Evolutionary conservation across 1,140 invertebrate genomes (phyloP), one percentile per base, ranked within the genome.

Genomic region (Watersipora subatra): DNA sequence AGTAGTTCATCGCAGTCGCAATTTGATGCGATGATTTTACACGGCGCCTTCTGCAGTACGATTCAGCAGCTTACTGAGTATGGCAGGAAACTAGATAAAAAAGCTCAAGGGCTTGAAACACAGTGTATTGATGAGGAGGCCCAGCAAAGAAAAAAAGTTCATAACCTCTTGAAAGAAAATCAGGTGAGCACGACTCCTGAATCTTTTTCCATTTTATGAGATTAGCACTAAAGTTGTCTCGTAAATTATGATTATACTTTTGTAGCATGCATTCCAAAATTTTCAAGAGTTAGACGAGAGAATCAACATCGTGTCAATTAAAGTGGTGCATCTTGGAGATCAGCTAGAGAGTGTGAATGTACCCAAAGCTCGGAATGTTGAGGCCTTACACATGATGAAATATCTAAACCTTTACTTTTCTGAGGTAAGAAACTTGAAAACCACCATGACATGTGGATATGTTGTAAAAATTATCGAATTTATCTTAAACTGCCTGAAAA

Each of bases 311-410:
- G 94, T 98, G 58, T 94, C 94, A 0, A 94, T 93, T 0, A 94
- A 97, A 82, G 95, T 98, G 20, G 86, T 98, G 61, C 93, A 98
- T 83, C 84, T 99, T 19, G 95, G 95, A 0, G 94, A 98, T 79
- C 95, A 98, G 74, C 80, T 99, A 28, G 94, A 97, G 78, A 94
- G 91, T 73, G 93, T 97, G 0, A 93, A 98, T 80, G 92, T 89
- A 0, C 95, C 95, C 0, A 82, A 95, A 72, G 87, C 92, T 61
- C 83, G 94, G 70, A 92, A 93, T 7, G 92, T 92, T 2, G 94
- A 98, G 76, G 95, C 95, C 2, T 88, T 94, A 75, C 90, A 91
- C 73, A 78, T 99, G 2, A 90, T 99, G 82, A 89, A 87, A 70
- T 91, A 97, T 80, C 58, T 59, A 28, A 28, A 59, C 58, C 22